Conservation (phyloP, 2,113 vertebrate genomes). For the Rhipidura dahli region DNA sequence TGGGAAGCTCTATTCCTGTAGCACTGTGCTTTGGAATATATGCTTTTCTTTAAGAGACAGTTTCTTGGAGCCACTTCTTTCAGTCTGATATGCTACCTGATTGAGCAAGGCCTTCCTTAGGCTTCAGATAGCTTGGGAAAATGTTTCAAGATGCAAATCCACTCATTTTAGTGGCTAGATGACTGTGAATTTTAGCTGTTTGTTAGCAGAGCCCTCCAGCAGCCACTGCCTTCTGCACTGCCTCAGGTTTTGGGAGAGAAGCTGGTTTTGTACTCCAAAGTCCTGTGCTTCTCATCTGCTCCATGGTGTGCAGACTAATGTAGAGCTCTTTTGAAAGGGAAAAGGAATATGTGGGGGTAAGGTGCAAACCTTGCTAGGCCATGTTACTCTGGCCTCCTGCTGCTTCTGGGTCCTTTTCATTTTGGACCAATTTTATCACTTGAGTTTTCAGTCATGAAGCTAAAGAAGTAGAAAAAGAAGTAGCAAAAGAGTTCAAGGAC, state of each 20-base stretch:
- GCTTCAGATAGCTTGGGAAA: neutral
- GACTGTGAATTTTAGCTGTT: neutral
- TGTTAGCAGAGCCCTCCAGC: neutral
- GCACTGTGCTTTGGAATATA: neutral
- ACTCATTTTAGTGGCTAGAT: neutral
- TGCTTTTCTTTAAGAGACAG: neutral
- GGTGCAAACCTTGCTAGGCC: neutral
- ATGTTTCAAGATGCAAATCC: neutral
- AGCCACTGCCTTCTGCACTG: neutral
- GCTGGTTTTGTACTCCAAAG: neutral
- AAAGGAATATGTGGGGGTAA: neutral
- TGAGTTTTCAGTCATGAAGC: neutral
- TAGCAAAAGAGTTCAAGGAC: neutral
- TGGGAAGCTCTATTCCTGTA: neutral
- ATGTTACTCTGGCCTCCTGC: fast-evolving
- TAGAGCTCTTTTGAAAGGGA: neutral
- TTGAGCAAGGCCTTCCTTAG: neutral
- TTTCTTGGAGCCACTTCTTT: neutral
- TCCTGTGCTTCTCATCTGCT: neutral
- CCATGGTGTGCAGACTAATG: neutral
- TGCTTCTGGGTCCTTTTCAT: neutral
- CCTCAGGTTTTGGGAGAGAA: neutral
- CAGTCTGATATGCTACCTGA: neutral
- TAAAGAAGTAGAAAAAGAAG: neutral
- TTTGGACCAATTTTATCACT: neutral